Percentiles rank a stretch among this genome's conserved stretches.
These are phyloP conservation scores for Stratiomys singularior DNA, from an alignment of 2,888 invertebrate genomes.

Conservation along the genomic window DNA sequence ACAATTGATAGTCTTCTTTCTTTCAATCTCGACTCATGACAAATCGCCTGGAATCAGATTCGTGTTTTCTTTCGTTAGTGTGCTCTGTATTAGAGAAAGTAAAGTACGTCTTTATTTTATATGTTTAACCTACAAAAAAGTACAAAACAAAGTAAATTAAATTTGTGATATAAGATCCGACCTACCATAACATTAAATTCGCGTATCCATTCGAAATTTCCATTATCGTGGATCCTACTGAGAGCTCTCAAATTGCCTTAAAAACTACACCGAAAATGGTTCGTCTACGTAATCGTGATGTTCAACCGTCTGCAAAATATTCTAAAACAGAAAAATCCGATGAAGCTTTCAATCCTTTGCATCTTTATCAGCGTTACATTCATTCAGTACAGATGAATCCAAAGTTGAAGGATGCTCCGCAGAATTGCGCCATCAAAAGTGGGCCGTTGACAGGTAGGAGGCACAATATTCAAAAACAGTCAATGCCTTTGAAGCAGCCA, in stretches of 20 bases:
- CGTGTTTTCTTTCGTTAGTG: constrained; percentile 13
- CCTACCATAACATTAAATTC: no score
- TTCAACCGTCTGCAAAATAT: not conserved
- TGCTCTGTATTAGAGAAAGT: constrained; percentile 11
- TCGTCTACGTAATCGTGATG: constrained; percentile 23
- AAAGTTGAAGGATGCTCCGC: not conserved
- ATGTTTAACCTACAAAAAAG: not conserved
- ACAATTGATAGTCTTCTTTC: constrained; percentile 19
- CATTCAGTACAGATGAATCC: constrained; percentile 11
- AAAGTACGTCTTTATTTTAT: constrained; percentile 10
- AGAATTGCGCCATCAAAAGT: not conserved
- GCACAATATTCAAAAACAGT: not conserved
- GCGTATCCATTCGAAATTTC: no score
- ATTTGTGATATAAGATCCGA: no score
- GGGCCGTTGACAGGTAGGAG: not conserved
- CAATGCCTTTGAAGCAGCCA: not conserved
- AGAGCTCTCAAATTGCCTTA: no score
- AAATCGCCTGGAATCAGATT: constrained; percentile 25
- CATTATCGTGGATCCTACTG: no score
- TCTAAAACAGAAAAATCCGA: not conserved
- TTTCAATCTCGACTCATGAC: constrained; percentile 34
- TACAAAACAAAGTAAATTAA: not conserved
- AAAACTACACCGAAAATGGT: constrained; percentile 37
- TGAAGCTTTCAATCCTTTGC: constrained; percentile 11
- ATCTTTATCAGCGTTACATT: constrained; percentile 29